phyloP scores from a whole-genome alignment of 2,888 invertebrate genomes.

The Nasonovia ribisnigri region DNA sequence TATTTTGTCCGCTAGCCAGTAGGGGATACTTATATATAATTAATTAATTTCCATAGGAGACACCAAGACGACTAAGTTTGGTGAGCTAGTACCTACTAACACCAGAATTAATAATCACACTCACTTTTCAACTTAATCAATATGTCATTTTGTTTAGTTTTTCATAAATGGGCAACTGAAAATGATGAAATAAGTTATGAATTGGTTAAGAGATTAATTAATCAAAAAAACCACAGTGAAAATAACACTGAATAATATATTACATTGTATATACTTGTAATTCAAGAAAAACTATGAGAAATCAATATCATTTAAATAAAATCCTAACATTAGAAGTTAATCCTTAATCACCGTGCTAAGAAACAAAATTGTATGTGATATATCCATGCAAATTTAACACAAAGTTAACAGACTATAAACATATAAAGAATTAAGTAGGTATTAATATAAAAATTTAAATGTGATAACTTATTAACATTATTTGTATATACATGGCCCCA shows the following conservation, averaged over 20 bases:
- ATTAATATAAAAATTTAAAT: background rate
- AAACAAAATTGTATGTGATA: background rate
- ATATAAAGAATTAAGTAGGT: background rate
- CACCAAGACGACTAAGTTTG: no score
- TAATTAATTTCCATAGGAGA: no score
- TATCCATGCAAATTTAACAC: background rate
- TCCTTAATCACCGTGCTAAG: background rate
- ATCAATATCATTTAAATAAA: background rate
- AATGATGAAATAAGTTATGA: background rate
- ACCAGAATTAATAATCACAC: no score
- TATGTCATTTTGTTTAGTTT: no score
- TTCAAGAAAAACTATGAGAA: background rate
- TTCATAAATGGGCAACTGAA: no score
- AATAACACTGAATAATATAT: background rate
- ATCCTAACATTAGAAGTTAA: background rate
- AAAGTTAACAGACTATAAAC: background rate
- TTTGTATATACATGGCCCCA: background rate
- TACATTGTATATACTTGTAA: background rate
- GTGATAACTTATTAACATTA: background rate
- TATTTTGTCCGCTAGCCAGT: no score
- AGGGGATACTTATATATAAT: no score
- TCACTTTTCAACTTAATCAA: no score
- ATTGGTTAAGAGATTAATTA: background rate
- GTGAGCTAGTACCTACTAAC: no score
- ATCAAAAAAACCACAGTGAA: background rate